phyloP scores from a whole-genome alignment of 2,888 invertebrate species.

The Stenoptilia bipunctidactyla region DNA sequence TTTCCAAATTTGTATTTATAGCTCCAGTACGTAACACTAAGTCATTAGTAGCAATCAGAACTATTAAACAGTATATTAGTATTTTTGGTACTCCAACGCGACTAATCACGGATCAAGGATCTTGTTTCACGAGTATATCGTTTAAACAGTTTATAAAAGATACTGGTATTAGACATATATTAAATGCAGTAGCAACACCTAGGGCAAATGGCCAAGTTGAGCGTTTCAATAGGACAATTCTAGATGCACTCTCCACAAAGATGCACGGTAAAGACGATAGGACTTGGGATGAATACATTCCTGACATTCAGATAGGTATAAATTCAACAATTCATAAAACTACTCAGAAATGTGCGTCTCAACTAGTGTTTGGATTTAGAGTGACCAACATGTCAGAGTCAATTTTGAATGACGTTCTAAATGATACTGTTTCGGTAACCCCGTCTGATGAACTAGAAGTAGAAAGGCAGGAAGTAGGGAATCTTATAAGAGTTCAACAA shows the following conservation, averaged over 20 bases:
- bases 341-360: no score
- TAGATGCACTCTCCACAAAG: no score
- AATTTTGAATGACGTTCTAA: slow-evolving; percentile 9
- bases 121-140: slow-evolving; percentile 4
- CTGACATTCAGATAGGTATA: slow-evolving; percentile 10
- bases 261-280: no score
- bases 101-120: slow-evolving; percentile 4
- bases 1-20: slow-evolving; percentile 15
- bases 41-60: no score
- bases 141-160: background rate
- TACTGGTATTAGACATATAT: slow-evolving; percentile 2
- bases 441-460: no score
- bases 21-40: slow-evolving; percentile 13
- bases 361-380: slow-evolving; percentile 11
- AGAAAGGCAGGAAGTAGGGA: no score
- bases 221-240: slow-evolving; percentile 9
- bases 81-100: slow-evolving; percentile 5
- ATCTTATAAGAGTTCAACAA: no score
- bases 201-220: no score
- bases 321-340: no score
- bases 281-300: no score
- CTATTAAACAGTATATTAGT: slow-evolving; percentile 6
- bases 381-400: no score
- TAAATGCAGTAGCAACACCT: slow-evolving; percentile 2
- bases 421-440: slow-evolving; percentile 7